Evolutionary conservation across 2,888 invertebrate genomes (phyloP).

Genomic region (Drosophila aldrichi): DNA sequence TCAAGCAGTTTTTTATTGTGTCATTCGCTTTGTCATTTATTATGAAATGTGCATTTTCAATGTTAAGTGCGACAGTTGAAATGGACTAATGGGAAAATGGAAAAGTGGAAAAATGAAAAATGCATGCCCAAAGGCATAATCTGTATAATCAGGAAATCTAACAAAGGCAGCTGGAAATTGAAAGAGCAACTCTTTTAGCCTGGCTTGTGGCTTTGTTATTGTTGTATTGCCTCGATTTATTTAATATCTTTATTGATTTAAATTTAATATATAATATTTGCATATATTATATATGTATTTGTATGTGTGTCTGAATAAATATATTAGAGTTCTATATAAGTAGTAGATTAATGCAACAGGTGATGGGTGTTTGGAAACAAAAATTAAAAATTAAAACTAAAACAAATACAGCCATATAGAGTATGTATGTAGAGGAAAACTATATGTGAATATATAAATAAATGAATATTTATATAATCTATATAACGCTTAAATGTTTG

Average conservation of each 20-base stretch:
- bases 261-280: too few relatives aligned
- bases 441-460: too few relatives aligned
- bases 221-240: not conserved
- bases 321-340: not conserved
- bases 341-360: not conserved
- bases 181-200: slow-evolving; percentile 13
- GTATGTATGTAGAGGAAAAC: too few relatives aligned
- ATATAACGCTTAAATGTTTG: too few relatives aligned
- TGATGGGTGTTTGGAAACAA: not conserved
- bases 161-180: slow-evolving; percentile 2
- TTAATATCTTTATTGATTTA: not conserved
- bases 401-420: too few relatives aligned
- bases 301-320: too few relatives aligned
- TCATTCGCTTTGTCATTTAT: slow-evolving; percentile 27
- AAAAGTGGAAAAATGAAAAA: not conserved
- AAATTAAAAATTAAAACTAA: too few relatives aligned
- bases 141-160: not conserved
- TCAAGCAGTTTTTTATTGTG: slow-evolving; percentile 37
- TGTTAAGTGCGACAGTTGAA: slow-evolving; percentile 39
- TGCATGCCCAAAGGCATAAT: slow-evolving; percentile 3
- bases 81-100: slow-evolving; percentile 9
- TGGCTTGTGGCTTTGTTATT: not conserved
- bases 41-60: slow-evolving; percentile 37
- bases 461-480: too few relatives aligned
- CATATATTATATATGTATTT: not conserved